Evolutionary conservation across 2,797 vertebrate species (phyloP).

Genomic region (Cetoscarus ocellatus): DNA sequence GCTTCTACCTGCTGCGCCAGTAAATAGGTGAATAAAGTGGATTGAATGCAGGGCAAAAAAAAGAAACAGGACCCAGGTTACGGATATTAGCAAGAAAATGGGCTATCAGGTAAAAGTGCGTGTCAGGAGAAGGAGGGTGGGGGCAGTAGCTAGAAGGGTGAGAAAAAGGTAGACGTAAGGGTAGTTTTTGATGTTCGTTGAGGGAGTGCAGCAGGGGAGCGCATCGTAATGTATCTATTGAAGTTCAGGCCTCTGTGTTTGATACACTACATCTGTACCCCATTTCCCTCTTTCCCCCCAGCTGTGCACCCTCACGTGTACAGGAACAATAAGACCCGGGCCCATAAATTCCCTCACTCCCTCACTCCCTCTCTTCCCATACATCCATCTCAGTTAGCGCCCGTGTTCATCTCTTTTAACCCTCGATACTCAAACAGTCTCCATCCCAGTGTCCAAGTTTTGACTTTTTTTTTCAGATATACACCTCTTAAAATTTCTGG

Average conservation of each 20-base stretch:
- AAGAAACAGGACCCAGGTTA: slow-evolving; percentile 27
- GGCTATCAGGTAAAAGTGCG: slow-evolving; percentile 50
- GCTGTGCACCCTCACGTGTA: slow-evolving; percentile 80
- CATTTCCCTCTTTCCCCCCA: slow-evolving; percentile 77
- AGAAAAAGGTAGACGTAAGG: slow-evolving; percentile 71
- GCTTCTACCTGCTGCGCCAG: slow-evolving; percentile 70
- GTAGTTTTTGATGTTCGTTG: slow-evolving; percentile 76
- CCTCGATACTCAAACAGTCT: slow-evolving; percentile 28
- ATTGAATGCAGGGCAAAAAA: slow-evolving; percentile 57
- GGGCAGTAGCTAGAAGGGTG: slow-evolving; percentile 69
- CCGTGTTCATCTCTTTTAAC: slow-evolving; percentile 37
- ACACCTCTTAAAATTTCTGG: too few species aligned
- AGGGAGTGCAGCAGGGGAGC: slow-evolving; percentile 72
- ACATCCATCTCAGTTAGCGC: slow-evolving; percentile 61
- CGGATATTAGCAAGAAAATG: slow-evolving; percentile 54
- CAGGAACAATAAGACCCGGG: slow-evolving; percentile 75
- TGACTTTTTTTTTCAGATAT: background rate
- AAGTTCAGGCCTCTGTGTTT: slow-evolving; percentile 76
- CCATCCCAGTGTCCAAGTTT: too few species aligned
- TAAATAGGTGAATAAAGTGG: slow-evolving; percentile 65
- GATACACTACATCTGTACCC: slow-evolving; percentile 82
- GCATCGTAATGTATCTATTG: slow-evolving; percentile 79
- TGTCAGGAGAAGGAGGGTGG: slow-evolving; percentile 6
- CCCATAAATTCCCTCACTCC: slow-evolving; percentile 73
- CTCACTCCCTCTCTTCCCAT: slow-evolving; percentile 47